Percentiles rank a stretch among this genome's conserved stretches.
phyloP scores from a whole-genome alignment of 2,888 invertebrate species.

The Saturnia japonica region DNA sequence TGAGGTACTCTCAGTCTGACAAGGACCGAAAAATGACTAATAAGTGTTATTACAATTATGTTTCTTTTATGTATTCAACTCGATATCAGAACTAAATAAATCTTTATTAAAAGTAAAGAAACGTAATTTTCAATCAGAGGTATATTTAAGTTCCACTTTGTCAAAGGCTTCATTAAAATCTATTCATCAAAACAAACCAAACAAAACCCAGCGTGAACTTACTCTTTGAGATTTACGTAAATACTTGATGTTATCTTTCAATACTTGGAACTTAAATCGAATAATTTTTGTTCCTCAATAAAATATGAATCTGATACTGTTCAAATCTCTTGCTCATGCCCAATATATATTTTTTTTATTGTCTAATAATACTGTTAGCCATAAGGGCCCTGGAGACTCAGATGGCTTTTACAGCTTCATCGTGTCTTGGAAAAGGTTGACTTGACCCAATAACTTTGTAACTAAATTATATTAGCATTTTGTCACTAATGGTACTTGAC shows the following conservation, averaged over 20 bases:
- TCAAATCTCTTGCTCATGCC: background rate
- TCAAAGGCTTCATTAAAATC: conserved; percentile 8
- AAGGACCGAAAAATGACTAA: background rate
- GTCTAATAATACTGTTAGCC: too few species aligned
- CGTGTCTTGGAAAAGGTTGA: too few species aligned
- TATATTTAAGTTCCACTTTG: background rate
- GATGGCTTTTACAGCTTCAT: too few species aligned
- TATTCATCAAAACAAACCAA: background rate
- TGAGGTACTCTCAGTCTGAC: background rate
- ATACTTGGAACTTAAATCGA: background rate
- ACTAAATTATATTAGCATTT: too few species aligned
- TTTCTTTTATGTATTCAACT: background rate
- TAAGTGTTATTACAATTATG: background rate
- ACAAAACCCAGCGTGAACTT: background rate
- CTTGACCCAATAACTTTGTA: too few species aligned
- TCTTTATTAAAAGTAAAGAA: background rate
- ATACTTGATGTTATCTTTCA: conserved; percentile 20
- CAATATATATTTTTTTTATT: too few species aligned
- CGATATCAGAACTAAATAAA: background rate
- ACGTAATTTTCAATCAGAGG: background rate
- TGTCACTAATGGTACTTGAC: too few species aligned
- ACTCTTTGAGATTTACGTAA: background rate
- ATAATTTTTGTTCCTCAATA: background rate
- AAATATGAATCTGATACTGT: background rate
- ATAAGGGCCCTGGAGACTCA: too few species aligned